phyloP scores from a whole-genome alignment of 2,113 vertebrate genomes.

The Marmota monax region DNA sequence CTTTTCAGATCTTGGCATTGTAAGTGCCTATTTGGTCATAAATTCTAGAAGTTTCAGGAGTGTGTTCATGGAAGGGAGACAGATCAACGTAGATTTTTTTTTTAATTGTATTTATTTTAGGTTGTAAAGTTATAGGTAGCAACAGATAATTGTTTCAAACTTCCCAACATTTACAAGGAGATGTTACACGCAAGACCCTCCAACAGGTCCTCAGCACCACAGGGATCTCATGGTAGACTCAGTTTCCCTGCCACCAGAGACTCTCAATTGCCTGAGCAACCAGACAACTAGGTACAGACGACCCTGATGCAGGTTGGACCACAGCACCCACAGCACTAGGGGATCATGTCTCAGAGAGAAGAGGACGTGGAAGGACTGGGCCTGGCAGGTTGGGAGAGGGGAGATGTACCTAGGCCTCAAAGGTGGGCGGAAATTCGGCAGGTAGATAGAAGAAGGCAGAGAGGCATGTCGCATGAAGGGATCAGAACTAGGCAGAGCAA shows the following conservation, averaged over 20 bases:
- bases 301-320: background rate
- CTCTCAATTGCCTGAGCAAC: background rate
- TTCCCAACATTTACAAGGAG: background rate
- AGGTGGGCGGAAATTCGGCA: background rate
- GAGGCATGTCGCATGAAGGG: fast-evolving
- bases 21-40: background rate
- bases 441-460: background rate
- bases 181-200: background rate
- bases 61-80: background rate
- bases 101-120: background rate
- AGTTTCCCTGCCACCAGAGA: no score
- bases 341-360: background rate
- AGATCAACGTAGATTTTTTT: background rate
- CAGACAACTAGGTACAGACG: background rate
- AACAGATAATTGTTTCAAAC: background rate
- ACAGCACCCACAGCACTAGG: fast-evolving
- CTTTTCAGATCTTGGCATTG: background rate
- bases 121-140: background rate
- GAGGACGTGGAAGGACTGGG: background rate
- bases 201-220: background rate
- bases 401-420: fast-evolving
- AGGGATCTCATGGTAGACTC: background rate
- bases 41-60: constrained; percentile 2
- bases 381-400: background rate
- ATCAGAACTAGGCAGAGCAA: background rate